These are phyloP conservation scores for Acleris emargana DNA, from an alignment of 2,888 invertebrate species.

Conservation along the genomic window DNA sequence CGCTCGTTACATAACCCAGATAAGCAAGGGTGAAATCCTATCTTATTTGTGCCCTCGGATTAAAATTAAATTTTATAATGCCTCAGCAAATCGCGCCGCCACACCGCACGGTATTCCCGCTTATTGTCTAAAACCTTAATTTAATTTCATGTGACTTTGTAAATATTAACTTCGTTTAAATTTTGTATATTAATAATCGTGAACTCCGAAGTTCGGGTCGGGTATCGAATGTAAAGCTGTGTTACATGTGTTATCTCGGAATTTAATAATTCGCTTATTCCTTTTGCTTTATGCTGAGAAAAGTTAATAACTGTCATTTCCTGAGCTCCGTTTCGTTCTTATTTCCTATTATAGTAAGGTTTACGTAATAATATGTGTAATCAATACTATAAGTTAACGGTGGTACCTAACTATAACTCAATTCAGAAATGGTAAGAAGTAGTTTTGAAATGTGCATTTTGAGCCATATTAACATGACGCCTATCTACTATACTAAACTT, in stretches of 20 bases:
- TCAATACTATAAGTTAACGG: too few species aligned
- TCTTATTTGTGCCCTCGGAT: conserved; percentile 75
- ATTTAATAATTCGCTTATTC: conserved; percentile 5
- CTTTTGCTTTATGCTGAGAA: conserved; percentile 12
- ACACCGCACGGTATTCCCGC: conserved; percentile 53
- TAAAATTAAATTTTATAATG: conserved; percentile 80
- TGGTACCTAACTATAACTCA: too few species aligned
- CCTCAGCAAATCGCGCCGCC: conserved; percentile 63
- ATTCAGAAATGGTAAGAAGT: too few species aligned
- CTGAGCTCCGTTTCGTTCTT: conserved; percentile 7
- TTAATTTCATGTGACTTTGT: conserved; percentile 67
- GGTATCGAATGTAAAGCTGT: conserved; percentile 16
- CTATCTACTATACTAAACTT: too few species aligned
- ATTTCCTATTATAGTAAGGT: background rate
- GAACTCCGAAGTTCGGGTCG: conserved; percentile 22
- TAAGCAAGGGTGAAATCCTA: conserved; percentile 63
- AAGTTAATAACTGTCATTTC: conserved; percentile 15
- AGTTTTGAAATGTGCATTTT: too few species aligned
- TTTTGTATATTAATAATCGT: conserved; percentile 42
- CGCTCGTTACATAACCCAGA: conserved; percentile 42
- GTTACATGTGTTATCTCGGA: conserved; percentile 2
- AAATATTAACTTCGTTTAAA: conserved; percentile 60
- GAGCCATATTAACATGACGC: too few species aligned
- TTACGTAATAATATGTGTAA: background rate
- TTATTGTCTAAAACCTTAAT: conserved; percentile 70